Conservation (phyloP, 2,888 invertebrate species). For the Caenorhabditis uteleia region DNA sequence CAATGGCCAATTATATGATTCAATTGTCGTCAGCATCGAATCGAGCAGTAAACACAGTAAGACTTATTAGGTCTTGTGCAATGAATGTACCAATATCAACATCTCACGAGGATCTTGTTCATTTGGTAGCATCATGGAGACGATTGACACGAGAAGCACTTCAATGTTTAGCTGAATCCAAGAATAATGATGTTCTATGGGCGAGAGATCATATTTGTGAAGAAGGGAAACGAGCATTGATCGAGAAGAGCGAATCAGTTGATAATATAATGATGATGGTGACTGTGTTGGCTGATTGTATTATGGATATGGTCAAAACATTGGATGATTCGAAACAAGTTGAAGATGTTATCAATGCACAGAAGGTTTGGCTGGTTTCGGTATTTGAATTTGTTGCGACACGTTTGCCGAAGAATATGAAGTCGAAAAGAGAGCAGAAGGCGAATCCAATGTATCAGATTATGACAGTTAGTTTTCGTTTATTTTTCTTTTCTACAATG, state of each 20-base stretch:
- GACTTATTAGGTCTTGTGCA: conserved; percentile 12
- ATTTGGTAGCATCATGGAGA: conserved; percentile 22
- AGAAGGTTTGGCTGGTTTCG: conserved; percentile 25
- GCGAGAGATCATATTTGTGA: conserved; percentile 23
- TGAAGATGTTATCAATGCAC: conserved; percentile 1
- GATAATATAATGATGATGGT: conserved; percentile 32
- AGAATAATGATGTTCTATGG: conserved; percentile 16
- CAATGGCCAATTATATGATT: conserved; percentile 12
- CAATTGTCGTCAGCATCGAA: conserved; percentile 12
- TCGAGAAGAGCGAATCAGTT: conserved; percentile 14
- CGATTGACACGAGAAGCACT: conserved; percentile 14
- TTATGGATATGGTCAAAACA: conserved; percentile 10
- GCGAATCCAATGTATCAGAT: conserved; percentile 23
- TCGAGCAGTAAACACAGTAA: neutral
- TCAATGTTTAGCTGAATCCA: conserved; percentile 5
- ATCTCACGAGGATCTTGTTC: conserved; percentile 6
- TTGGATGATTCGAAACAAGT: conserved; percentile 9
- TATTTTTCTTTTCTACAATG: neutral
- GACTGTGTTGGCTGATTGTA: conserved; percentile 8
- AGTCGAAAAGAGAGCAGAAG: conserved; percentile 7
- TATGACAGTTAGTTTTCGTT: conserved; percentile 2
- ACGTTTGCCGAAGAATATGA: conserved; percentile 20
- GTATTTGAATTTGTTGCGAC: conserved; percentile 24
- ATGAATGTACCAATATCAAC: conserved; percentile 3
- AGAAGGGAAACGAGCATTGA: conserved; percentile 9